Evolutionary conservation across 92 coral and sea anemone species (phyloP), one percentile per base, ranked within the genome.

Genomic region (Meandrina meandrites): DNA sequence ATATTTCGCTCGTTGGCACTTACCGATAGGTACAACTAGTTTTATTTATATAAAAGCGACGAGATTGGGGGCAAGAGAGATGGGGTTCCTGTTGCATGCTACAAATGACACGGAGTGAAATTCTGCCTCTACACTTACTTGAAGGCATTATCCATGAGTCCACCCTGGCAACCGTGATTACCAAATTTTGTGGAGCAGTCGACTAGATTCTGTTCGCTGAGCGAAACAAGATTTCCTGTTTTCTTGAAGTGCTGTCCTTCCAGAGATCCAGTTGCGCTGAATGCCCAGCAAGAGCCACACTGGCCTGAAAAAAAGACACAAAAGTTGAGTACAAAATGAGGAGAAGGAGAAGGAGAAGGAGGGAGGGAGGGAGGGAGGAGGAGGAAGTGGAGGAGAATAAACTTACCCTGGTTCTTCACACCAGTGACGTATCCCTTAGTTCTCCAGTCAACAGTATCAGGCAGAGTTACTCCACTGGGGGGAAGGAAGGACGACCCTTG

Each of bases 241-340:
- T 95, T 96, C 97, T 93, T 96, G 81, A 96, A 96, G 93, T 96
- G 99, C 67, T 96, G 99, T 89, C 99, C 99, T 56, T 96, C 99
- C 27, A 96, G 90, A 4, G 99, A 96, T 69, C 99, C 99, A 31
- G 98, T 96, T 68, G 98, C 24, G 66, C 99, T 96, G 84, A 96
- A 96, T 0, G 99, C 96, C 99, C 99, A 96, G 93, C 98, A 95
- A 13, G 99, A 96, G 53, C 99, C 98, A 72, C 98, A 96, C 30
- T 94, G 97, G 9, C 80, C 99, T 96, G 77, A 22, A 32, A 30
- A 19, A 35, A 15, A 35, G 47, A 18, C 13, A 19, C 8, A 74
- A 5, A 73, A 1, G 17, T n/a, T 10, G 24, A 64, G 69, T 0
- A 64, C 69, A 24, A 64, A n/a, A n/a, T 8, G 18, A 27, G 22